Evolutionary conservation across 2,797 vertebrate genomes (phyloP).

Genomic region (Hozukius guyotensis): DNA sequence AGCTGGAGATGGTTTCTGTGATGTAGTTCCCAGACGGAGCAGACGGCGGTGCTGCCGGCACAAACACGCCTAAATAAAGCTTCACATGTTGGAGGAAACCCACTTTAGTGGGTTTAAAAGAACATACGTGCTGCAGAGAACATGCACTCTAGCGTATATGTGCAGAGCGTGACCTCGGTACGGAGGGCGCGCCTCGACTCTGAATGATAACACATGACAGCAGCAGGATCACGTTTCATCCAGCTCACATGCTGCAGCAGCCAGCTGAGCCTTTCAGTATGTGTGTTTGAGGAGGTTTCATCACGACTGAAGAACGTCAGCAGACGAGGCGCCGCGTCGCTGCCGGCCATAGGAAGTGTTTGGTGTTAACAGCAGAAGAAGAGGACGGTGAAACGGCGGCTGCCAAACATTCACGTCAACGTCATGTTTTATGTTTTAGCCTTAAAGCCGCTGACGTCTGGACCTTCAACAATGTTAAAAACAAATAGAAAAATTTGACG

Average conservation of each 20-base stretch:
- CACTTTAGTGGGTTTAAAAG: no score
- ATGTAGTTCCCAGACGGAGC: background rate
- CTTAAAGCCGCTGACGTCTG: no score
- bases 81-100: no score
- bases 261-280: background rate
- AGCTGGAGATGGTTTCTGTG: no score
- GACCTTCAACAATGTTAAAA: no score
- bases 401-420: no score
- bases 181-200: slow-evolving; percentile 32
- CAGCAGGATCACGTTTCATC: slow-evolving; percentile 26
- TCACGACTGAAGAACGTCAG: background rate
- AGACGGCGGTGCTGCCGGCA: slow-evolving; percentile 39
- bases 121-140: background rate
- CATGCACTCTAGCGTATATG: background rate
- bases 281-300: slow-evolving; percentile 17
- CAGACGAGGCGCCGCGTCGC: no score
- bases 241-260: slow-evolving; percentile 22
- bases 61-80: background rate
- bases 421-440: no score
- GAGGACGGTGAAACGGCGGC: no score
- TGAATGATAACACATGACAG: slow-evolving; percentile 34
- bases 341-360: no score
- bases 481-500: no score
- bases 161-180: background rate
- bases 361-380: no score